These are phyloP conservation scores for Spodoptera litura DNA, from an alignment of 1,140 invertebrate genomes.

Conservation along the genomic window DNA sequence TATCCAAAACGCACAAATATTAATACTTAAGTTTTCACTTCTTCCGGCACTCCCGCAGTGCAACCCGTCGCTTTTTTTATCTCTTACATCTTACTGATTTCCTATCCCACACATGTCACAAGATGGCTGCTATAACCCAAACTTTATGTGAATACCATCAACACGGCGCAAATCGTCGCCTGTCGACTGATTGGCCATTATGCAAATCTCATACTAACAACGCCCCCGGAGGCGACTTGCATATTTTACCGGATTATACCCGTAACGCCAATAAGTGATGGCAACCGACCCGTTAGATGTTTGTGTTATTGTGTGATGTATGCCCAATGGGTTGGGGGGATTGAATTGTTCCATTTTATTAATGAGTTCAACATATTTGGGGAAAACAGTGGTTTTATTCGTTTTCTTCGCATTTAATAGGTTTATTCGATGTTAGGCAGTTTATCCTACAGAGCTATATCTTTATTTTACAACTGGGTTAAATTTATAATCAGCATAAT, in stretches of 20 bases:
- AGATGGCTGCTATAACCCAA: conserved; percentile 16
- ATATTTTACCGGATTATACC: conserved; percentile 51
- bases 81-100: not conserved
- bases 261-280: conserved; percentile 50
- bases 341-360: conserved; percentile 38
- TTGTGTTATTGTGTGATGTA: conserved; percentile 44
- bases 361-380: not conserved
- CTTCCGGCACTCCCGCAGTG: too few relatives aligned
- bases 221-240: conserved; percentile 49
- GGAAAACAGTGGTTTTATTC: not conserved
- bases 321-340: conserved; percentile 10
- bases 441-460: too few relatives aligned
- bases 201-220: conserved; percentile 63
- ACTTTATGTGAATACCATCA: conserved; percentile 43
- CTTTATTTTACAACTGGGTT: too few relatives aligned
- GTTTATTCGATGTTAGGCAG: not conserved
- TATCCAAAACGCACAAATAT: too few relatives aligned
- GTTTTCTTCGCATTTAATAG: not conserved
- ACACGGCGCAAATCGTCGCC: conserved; percentile 48
- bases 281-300: conserved; percentile 50
- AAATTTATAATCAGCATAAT: too few relatives aligned
- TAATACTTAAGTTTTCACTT: too few relatives aligned
- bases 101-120: not conserved
- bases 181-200: conserved; percentile 67
- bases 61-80: not conserved